Evolutionary conservation across 1,140 invertebrate genomes (phyloP), one percentile per base, ranked within the genome.

Genomic region (Drosophila mojavensis): DNA sequence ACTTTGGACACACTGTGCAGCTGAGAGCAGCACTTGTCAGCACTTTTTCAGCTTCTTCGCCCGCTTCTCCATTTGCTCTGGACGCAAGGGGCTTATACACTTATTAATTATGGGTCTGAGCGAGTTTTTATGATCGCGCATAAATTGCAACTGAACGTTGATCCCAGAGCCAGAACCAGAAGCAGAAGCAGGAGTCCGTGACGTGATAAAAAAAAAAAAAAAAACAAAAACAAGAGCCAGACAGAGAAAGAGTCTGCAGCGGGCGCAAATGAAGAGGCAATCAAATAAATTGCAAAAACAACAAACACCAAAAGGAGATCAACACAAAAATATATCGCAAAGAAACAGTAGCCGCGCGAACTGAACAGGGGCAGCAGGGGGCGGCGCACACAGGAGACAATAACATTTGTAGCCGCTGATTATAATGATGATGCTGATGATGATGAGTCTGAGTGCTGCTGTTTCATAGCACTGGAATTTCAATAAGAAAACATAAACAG

Each of bases 231-330:
- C 7, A 5, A n/a, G 17, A 51, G 26, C 28, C 62, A 15, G 41
- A 48, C 43, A 9, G 43, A 17, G 54, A 24, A 7, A 13, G 28
- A 26, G 20, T 36, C 43, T 9, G n/a, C 10, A 51, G 48, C 48
- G 66, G 39, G 48, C 10, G n/a, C 45, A 75, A 75, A 69, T 85
- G 78, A 75, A 85, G 72, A 84, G 80, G 78, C 84, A 89, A 89
- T 89, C 85, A 89, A 89, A 89, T 89, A 89, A 89, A 89, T 89
- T 89, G 81, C 84, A 73, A 39, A 73, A 76, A 51, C 53, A 65
- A 65, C 59, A 64, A 60, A 62, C 45, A 45, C 53, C 26, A 63
- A 73, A 66, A 61, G 55, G 58, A 28, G 43, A 43, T 58, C 47
- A 61, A 47, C 56, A 51, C 47, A 30, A 30, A 39, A 70, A 43